Percentiles rank a stretch among this genome's conserved stretches.
Evolutionary conservation across 2,797 vertebrate species (phyloP).

Genomic region (Onychomys arenicola): DNA sequence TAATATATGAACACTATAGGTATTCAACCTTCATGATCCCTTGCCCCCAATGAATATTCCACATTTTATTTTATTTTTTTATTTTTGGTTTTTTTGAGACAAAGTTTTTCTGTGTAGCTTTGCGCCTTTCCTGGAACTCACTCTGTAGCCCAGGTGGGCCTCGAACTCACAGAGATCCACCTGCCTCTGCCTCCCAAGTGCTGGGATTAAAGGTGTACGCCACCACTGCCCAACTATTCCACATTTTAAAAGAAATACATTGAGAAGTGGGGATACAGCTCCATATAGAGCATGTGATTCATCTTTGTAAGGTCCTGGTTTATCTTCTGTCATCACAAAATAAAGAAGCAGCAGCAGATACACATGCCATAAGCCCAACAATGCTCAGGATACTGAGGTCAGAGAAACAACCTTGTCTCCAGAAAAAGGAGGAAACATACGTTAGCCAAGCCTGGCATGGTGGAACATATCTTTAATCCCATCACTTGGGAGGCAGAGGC

Average conservation of each 20-base stretch:
- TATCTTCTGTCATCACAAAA: not conserved
- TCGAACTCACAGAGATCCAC: no score
- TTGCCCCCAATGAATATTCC: not conserved
- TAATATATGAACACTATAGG: not conserved
- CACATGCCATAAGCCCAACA: not conserved
- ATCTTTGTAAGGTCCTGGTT: not conserved
- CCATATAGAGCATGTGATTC: not conserved
- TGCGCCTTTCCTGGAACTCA: no score
- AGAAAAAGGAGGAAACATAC: not conserved
- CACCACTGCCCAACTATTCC: not conserved
- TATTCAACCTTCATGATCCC: not conserved
- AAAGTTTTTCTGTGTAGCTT: no score
- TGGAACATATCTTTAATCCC: not conserved
- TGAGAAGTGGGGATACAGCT: not conserved
- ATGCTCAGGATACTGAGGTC: not conserved
- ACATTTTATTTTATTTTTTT: not conserved
- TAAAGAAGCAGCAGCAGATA: not conserved
- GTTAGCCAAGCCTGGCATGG: not conserved
- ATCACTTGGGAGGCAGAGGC: not conserved
- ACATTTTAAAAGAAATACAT: not conserved
- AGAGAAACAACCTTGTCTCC: not conserved
- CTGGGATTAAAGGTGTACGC: no score
- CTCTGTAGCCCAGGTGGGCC: no score
- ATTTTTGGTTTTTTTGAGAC: no score
- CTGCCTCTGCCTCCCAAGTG: no score